Evolutionary conservation across 2,888 invertebrate genomes (phyloP).

Genomic region (Acanthococcus lagerstroemiae): DNA sequence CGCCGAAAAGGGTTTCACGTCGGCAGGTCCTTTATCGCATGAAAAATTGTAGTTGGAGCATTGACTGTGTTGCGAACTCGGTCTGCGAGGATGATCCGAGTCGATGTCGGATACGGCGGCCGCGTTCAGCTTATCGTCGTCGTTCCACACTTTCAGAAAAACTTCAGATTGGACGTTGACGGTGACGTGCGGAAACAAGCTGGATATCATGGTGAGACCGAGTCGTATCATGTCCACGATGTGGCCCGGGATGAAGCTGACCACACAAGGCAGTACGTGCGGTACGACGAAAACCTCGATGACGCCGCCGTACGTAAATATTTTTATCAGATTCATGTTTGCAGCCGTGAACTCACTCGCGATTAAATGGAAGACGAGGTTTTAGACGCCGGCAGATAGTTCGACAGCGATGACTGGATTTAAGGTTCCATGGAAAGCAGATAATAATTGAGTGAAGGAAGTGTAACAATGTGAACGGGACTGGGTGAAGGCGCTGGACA

Average conservation of each 20-base stretch:
- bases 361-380: no score
- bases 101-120: not conserved
- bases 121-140: not conserved
- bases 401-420: no score
- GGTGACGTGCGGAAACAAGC: conserved; percentile 10
- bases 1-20: not conserved
- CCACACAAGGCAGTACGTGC: conserved; percentile 14
- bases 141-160: conserved; percentile 17
- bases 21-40: no score
- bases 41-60: not conserved
- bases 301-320: conserved; percentile 22
- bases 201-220: not conserved
- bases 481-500: no score
- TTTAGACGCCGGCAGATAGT: no score
- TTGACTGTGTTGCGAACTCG: not conserved
- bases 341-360: no score
- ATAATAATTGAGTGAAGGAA: no score
- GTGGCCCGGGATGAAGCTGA: conserved; percentile 5
- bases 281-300: conserved; percentile 24
- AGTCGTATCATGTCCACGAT: conserved; percentile 13
- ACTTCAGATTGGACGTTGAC: conserved; percentile 22
- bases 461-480: no score
- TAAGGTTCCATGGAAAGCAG: no score
- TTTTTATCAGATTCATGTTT: conserved; percentile 18
- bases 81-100: not conserved